These are phyloP conservation scores for Donacobius atricapilla DNA, from an alignment of 2,113 vertebrate species.

Conservation along the genomic window DNA sequence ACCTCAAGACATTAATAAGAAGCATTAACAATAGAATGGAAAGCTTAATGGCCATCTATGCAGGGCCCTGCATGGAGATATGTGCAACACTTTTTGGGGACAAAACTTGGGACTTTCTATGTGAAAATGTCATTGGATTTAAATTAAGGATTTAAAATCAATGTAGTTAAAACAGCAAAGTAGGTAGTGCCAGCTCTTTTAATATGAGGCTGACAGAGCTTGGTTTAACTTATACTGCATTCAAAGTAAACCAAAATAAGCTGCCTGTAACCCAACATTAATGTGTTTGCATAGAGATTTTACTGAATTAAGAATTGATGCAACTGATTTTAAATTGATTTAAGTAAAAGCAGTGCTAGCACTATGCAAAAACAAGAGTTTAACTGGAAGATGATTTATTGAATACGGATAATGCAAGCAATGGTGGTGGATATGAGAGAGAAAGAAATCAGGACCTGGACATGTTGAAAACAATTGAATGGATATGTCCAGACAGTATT, in stretches of 20 bases:
- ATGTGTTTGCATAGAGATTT: neutral
- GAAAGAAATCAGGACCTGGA: neutral
- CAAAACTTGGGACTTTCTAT: neutral
- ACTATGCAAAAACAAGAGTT: neutral
- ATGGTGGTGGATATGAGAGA: neutral
- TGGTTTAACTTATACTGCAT: neutral
- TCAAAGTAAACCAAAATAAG: slow-evolving; percentile 12
- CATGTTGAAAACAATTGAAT: neutral
- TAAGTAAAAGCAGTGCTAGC: neutral
- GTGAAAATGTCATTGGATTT: neutral
- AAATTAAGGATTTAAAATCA: neutral
- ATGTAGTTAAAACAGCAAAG: neutral
- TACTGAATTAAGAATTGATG: slow-evolving; percentile 12
- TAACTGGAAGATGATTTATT: slow-evolving; percentile 2
- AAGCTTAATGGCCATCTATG: neutral
- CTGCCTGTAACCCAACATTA: neutral
- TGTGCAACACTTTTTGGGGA: neutral
- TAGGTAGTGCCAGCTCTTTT: neutral
- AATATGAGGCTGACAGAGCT: neutral
- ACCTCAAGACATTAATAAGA: neutral
- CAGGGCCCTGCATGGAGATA: neutral
- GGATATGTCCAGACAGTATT: neutral
- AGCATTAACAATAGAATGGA: slow-evolving; percentile 13
- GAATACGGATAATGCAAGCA: neutral
- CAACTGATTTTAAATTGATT: neutral